Percentiles rank a stretch among this genome's conserved stretches.
These are phyloP conservation scores for Hofmannophila pseudospretella DNA, from an alignment of 2,888 invertebrate genomes.

Conservation along the genomic window DNA sequence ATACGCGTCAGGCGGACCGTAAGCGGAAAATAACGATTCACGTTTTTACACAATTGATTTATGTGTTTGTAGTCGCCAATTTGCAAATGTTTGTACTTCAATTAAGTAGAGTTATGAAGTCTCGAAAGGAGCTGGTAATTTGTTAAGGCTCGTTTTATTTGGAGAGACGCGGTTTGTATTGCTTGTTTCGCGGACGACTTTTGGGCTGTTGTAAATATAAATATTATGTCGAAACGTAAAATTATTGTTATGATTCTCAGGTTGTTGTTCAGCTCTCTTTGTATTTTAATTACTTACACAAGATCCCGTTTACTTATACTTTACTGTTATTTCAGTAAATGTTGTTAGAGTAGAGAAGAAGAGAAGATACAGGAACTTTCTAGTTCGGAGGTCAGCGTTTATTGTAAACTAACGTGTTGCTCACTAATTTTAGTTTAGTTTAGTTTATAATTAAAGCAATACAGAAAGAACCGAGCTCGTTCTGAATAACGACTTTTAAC, in stretches of 20 bases:
- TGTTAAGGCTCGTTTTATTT: slow-evolving; percentile 30
- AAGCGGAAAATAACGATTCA: slow-evolving; percentile 18
- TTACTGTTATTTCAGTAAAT: too few relatives aligned
- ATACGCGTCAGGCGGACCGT: slow-evolving; percentile 19
- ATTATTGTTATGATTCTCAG: neutral
- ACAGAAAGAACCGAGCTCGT: too few relatives aligned
- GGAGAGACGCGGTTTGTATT: slow-evolving; percentile 21
- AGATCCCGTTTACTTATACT: neutral
- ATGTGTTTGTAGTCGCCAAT: slow-evolving; percentile 45
- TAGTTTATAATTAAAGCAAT: too few relatives aligned
- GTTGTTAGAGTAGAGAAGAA: too few relatives aligned
- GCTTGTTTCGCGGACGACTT: slow-evolving; percentile 15
- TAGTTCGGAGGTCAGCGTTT: too few relatives aligned
- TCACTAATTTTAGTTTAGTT: too few relatives aligned
- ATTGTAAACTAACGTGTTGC: too few relatives aligned
- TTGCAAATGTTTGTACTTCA: slow-evolving; percentile 51
- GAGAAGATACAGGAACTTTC: too few relatives aligned
- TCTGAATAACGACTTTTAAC: too few relatives aligned
- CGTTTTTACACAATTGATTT: slow-evolving; percentile 41
- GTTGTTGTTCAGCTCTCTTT: neutral
- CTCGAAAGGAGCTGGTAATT: slow-evolving; percentile 31
- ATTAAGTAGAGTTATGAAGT: slow-evolving; percentile 49
- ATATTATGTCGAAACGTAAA: slow-evolving; percentile 13
- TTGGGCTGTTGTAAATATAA: slow-evolving; percentile 18
- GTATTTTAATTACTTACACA: neutral